Evolutionary conservation across 92 coral and sea anemone species (phyloP), one percentile per base, ranked within the genome.

Genomic region (Epizoanthus ramosus): DNA sequence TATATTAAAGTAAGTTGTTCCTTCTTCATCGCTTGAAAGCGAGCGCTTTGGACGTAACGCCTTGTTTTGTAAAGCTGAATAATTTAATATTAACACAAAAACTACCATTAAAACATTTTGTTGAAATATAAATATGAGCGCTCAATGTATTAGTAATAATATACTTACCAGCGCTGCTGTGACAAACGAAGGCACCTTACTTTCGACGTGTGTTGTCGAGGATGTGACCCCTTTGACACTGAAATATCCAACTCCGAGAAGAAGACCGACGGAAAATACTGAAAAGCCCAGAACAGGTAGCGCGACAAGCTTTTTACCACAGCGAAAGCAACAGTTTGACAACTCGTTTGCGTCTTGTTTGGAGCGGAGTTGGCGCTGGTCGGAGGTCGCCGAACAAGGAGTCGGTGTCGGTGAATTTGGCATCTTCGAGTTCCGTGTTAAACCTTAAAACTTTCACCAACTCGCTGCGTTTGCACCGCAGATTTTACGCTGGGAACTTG

Each of bases 151-250:
- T 28, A 28, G 31, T 28, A 28, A 28, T 28, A 28, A 2, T 28
- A 28, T 0, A 80, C 93, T 84, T 43, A 93, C 97, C 94, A 91
- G 50, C 28, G 80, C 94, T 7, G 91, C 97, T 8, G 94, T 88
- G 3, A 84, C 85, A 23, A 87, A 84, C 13, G 92, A 86, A 0
- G 97, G 97, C 24, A 93, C 79, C 0, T 87, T 63, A 59, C 91
- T 91, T 53, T 93, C 94, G 10, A 92, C 88, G 19, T 88, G 93
- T 21, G 86, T 73, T 0, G 83, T 76, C 7, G 97, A 91, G 8
- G 94, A 68, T 4, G 97, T 93, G 1, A 91, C 90, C 16, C 81
- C 59, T 25, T 45, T 81, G 47, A 93, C 71, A 84, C 97, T 93
- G 75, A 86, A 93, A 53, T 84, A 87, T 3, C 91, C 97, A 79